Conservation (phyloP, 2,113 vertebrate genomes). For the Trogon melanurus region DNA sequence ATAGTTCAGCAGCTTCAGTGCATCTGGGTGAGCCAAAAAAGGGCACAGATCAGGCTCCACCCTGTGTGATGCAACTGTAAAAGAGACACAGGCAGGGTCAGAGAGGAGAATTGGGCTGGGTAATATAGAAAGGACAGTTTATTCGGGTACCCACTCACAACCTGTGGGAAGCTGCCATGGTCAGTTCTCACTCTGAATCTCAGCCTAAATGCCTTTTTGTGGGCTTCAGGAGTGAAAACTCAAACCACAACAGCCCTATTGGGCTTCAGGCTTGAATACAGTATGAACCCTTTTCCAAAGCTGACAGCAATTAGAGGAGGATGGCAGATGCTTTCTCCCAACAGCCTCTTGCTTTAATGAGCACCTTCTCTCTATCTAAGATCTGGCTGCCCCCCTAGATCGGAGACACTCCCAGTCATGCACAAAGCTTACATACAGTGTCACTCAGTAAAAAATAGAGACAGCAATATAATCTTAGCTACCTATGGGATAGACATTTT, state of each 20-base stretch:
- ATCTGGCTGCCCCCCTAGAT: background rate
- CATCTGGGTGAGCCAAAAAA: background rate
- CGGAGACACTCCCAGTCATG: background rate
- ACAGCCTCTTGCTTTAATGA: background rate
- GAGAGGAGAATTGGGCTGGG: background rate
- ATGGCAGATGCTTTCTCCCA: background rate
- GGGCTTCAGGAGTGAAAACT: background rate
- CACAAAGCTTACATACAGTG: background rate
- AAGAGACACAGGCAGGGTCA: background rate
- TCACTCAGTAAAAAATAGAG: background rate
- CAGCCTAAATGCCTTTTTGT: background rate
- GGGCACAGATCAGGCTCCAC: background rate
- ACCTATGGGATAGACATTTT: background rate
- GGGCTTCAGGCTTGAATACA: background rate
- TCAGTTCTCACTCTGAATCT: background rate
- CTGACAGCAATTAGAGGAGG: background rate
- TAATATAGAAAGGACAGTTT: background rate
- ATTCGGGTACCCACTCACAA: background rate
- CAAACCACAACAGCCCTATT: background rate
- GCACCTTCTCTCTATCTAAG: background rate
- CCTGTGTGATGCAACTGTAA: background rate
- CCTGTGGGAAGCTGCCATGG: background rate
- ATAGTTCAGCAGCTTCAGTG: background rate
- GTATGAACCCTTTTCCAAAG: background rate
- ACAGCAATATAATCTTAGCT: background rate